Percentiles rank a stretch among this genome's conserved stretches.
Evolutionary conservation across 2,113 vertebrate genomes (phyloP).

Genomic region (Geococcyx californianus): DNA sequence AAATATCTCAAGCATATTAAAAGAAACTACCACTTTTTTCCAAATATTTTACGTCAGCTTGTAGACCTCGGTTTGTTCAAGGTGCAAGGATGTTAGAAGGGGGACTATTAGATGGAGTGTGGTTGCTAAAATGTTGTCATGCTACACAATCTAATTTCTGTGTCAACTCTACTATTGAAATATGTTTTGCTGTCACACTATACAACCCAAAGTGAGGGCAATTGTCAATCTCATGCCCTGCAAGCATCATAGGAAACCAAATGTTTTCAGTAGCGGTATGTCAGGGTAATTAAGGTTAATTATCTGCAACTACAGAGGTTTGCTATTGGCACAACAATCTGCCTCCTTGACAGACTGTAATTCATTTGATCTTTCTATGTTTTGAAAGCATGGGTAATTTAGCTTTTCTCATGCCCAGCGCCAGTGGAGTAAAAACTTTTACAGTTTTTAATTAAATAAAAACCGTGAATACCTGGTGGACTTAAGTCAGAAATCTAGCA

Average conservation of each 20-base stretch:
- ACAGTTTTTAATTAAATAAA: slow-evolving; percentile 4
- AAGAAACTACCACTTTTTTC: background rate
- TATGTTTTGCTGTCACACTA: background rate
- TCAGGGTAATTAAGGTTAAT: slow-evolving; percentile 49
- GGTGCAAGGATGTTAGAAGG: background rate
- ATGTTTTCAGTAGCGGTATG: background rate
- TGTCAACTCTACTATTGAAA: background rate
- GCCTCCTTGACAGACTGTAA: slow-evolving; percentile 12
- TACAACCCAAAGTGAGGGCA: background rate
- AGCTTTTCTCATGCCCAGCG: slow-evolving; percentile 3
- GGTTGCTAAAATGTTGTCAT: background rate
- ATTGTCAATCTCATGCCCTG: background rate
- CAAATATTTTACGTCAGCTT: background rate
- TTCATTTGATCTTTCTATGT: slow-evolving; percentile 20
- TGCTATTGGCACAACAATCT: background rate
- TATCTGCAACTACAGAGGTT: slow-evolving; percentile 18
- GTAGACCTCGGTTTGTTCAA: background rate
- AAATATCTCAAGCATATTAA: slow-evolving; percentile 5
- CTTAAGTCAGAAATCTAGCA: slow-evolving; percentile 24
- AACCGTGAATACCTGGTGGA: background rate
- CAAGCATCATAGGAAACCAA: background rate
- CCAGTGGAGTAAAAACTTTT: slow-evolving; percentile 17
- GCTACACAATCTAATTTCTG: background rate
- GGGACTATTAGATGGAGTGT: background rate
- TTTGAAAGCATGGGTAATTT: slow-evolving; percentile 46